Percentiles rank a stretch among this genome's conserved stretches.
phyloP scores from a whole-genome alignment of 2,797 vertebrate genomes.

The Paedocypris micromegethes region DNA sequence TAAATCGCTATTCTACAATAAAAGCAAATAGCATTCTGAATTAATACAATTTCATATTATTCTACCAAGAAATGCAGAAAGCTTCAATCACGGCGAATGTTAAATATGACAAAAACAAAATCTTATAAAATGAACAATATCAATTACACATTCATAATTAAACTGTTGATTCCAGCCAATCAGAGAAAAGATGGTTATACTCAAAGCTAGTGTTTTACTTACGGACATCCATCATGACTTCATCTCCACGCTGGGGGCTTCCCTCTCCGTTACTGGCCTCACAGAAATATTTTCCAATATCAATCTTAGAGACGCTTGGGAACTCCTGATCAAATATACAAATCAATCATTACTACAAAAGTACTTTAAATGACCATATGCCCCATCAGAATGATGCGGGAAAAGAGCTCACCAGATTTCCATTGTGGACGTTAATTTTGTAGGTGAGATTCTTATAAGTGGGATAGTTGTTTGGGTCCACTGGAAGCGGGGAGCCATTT shows the following conservation, averaged over 20 bases:
- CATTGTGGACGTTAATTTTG: slow-evolving; percentile 57
- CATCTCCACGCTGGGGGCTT: slow-evolving; percentile 52
- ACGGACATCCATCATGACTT: slow-evolving; percentile 72
- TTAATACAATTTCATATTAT: too few relatives aligned
- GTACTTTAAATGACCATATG: too few relatives aligned
- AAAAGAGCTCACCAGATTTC: slow-evolving; percentile 72
- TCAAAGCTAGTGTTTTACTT: slow-evolving; percentile 54
- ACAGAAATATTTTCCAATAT: slow-evolving; percentile 74
- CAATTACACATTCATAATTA: too few relatives aligned
- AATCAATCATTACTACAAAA: background rate
- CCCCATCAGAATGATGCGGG: background rate
- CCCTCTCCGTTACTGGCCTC: slow-evolving; percentile 70
- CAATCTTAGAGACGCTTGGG: slow-evolving; percentile 43
- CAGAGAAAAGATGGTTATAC: too few relatives aligned
- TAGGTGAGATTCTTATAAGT: slow-evolving; percentile 80
- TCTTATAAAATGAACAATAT: too few relatives aligned
- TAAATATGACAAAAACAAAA: too few relatives aligned
- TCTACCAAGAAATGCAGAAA: too few relatives aligned
- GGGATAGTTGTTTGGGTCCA: slow-evolving; percentile 61
- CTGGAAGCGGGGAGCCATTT: slow-evolving; percentile 60
- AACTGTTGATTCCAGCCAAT: too few relatives aligned
- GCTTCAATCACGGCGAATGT: too few relatives aligned
- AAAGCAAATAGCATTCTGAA: background rate
- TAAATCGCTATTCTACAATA: background rate
- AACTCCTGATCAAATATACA: slow-evolving; percentile 65